These are phyloP conservation scores for Mesoclemmys tuberculata DNA, from an alignment of 2,113 vertebrate species.

Conservation along the genomic window DNA sequence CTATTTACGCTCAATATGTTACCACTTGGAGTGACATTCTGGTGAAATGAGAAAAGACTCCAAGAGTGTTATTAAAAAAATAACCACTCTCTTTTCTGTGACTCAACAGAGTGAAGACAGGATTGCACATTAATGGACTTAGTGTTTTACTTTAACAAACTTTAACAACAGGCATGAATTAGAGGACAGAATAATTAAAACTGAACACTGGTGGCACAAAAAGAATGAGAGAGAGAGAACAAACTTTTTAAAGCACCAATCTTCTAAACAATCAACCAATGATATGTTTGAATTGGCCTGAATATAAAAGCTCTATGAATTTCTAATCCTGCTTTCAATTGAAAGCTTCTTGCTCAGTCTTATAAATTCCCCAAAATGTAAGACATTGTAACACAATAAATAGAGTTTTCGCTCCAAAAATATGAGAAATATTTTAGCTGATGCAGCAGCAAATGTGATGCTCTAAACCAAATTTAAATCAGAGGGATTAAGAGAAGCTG, in stretches of 20 bases:
- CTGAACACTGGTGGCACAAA: neutral
- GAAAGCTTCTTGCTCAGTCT: conserved; percentile 35
- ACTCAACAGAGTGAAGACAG: neutral
- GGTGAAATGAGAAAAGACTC: neutral
- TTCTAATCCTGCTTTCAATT: conserved; percentile 56
- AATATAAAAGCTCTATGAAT: neutral
- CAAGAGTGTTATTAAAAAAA: neutral
- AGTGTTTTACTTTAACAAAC: neutral
- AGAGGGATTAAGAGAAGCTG: conserved; percentile 35
- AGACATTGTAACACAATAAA: conserved; percentile 10
- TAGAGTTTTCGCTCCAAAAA: conserved; percentile 7
- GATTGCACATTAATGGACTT: neutral
- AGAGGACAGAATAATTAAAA: neutral
- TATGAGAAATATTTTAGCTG: conserved; percentile 63
- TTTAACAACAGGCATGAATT: neutral
- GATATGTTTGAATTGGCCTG: neutral
- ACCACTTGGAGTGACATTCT: neutral
- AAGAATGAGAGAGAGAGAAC: neutral
- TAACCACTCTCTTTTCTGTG: neutral
- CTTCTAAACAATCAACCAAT: neutral
- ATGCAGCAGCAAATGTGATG: conserved; percentile 57
- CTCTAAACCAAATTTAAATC: conserved; percentile 55
- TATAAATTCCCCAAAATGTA: conserved; percentile 50
- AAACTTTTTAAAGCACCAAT: neutral
- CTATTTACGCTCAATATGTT: neutral